These are phyloP conservation scores for Haemorhous mexicanus DNA, from an alignment of 2,113 vertebrate genomes.

Conservation along the genomic window DNA sequence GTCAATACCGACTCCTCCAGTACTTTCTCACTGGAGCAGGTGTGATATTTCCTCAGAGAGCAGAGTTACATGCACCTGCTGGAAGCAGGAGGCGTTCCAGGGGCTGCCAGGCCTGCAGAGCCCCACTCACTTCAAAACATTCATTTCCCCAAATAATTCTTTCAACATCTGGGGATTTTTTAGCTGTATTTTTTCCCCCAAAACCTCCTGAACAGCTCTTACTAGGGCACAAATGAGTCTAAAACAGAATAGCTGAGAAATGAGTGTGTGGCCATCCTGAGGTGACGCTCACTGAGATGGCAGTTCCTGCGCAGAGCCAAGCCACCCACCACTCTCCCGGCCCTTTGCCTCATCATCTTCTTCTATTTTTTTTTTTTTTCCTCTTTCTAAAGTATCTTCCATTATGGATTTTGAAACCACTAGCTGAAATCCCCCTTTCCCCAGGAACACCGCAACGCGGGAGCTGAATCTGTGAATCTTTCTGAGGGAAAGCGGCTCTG, in stretches of 20 bases:
- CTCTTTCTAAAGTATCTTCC: not conserved
- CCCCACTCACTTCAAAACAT: not conserved
- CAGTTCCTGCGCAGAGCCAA: not conserved
- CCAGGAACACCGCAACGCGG: accelerated
- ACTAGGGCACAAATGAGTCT: not conserved
- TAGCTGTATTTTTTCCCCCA: not conserved
- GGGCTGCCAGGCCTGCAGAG: not conserved
- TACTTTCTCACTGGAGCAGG: not conserved
- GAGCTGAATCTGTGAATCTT: no score
- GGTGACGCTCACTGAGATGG: no score
- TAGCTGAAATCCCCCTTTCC: not conserved
- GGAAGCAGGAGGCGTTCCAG: not conserved
- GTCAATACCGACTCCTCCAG: not conserved
- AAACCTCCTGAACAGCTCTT: not conserved
- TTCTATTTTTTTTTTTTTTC: no score
- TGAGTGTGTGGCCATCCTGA: not conserved
- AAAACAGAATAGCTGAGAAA: not conserved
- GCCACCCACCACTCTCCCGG: no score
- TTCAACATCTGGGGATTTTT: not conserved
- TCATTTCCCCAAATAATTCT: not conserved
- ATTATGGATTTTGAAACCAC: not conserved
- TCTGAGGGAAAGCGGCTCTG: accelerated
- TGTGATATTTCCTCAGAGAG: not conserved
- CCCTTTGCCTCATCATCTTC: not conserved
- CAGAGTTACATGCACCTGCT: accelerated